Conservation (phyloP, 2,113 vertebrate species). For the Tapirus terrestris region DNA sequence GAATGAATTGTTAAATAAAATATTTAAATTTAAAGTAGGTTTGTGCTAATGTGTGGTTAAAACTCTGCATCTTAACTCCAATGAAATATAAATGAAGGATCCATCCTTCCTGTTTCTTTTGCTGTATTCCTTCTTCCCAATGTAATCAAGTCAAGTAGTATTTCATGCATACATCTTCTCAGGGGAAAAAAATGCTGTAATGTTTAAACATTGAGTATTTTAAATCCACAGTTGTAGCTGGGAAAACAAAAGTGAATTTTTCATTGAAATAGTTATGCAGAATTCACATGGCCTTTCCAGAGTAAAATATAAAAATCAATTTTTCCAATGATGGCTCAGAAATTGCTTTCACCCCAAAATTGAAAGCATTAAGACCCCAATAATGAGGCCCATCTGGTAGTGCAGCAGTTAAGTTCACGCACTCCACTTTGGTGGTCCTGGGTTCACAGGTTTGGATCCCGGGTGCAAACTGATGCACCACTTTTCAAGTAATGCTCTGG, state of each 20-base stretch:
- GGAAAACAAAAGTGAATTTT: not conserved
- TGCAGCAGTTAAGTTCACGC: too few relatives aligned
- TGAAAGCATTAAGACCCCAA: not conserved
- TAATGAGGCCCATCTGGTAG: too few relatives aligned
- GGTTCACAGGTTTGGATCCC: too few relatives aligned
- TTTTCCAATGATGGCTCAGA: not conserved
- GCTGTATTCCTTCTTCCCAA: not conserved
- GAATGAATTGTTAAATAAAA: not conserved
- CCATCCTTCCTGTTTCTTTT: not conserved
- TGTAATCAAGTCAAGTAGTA: not conserved
- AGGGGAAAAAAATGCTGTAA: not conserved
- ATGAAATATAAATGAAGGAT: not conserved
- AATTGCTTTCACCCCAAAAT: not conserved
- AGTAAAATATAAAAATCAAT: not conserved
- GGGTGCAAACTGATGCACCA: too few relatives aligned
- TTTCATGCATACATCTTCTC: not conserved
- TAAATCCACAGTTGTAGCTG: not conserved
- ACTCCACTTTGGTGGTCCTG: too few relatives aligned
- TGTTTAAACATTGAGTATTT: not conserved
- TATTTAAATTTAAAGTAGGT: not conserved
- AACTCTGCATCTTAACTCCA: not conserved
- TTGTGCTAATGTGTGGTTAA: not conserved
- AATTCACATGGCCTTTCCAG: not conserved
- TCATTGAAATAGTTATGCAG: not conserved
- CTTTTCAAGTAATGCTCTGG: too few relatives aligned